Evolutionary conservation across 92 coral and sea anemone species (phyloP), one percentile per base, ranked within the genome.

Genomic region (Zoanthus solanderi): DNA sequence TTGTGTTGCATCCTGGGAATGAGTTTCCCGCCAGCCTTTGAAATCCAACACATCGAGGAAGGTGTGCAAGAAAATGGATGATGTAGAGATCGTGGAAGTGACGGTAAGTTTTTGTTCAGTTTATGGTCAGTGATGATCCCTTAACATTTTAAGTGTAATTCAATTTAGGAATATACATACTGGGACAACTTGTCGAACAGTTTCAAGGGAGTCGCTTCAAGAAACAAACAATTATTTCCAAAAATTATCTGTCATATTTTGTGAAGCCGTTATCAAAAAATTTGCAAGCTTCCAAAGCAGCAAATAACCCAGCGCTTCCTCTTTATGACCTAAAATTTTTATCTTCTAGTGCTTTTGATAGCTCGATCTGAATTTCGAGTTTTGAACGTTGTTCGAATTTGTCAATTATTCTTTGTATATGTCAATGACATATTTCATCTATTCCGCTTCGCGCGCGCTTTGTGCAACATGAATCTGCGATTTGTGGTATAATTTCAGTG

Each of bases 21-120:
- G 14, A 9, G 65, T 81, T 67, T 81, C 57, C 75, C 85, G 85
- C 85, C 75, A 81, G 74, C 75, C 85, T 81, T 81, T 81, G 85
- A 81, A 81, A 65, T 12, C 10, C 23, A 81, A 8, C 73, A 61
- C 57, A 18, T 15, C 71, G 63, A 17, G 13, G 8, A 10, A 30
- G 10, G 68, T 4, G 12, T 45, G 6, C 61, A 0, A 18, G 23
- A 66, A 46, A 13, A 81, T 81, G 85, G 85, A 66, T 60, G 85
- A 66, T 47, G 44, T 65, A 17, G 85, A 81, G 54, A 81, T 81
- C 28, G 75, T 81, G 10, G 85, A 81, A 46, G 7, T 81, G 9
- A 66, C 85, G n/a, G 85, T 81, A 65, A 81, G 85, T 66, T 16
- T 60, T 79, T 76, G 8, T 4, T 44, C 67, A 9, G 31, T 54